Percentiles rank a stretch among this genome's conserved stretches.
These are phyloP conservation scores for Pyrochroa serraticornis DNA, from an alignment of 2,888 invertebrate genomes.

Conservation along the genomic window DNA sequence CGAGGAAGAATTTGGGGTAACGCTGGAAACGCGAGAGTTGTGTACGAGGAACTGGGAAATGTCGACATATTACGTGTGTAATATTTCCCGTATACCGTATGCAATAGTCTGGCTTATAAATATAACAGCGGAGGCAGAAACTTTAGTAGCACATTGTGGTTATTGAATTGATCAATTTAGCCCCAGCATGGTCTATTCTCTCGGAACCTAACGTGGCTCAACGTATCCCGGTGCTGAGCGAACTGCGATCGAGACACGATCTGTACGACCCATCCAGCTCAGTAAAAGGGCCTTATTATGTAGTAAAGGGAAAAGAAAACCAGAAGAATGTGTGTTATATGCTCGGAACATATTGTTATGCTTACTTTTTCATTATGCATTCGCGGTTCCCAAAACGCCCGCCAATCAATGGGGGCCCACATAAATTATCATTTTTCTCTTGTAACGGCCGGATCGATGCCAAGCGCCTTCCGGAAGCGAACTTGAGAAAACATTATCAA, in stretches of 20 bases:
- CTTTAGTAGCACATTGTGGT: conserved; percentile 58
- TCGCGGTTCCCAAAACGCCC: conserved; percentile 41
- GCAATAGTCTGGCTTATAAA: conserved; percentile 54
- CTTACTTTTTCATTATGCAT: conserved; percentile 52
- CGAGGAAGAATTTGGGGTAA: no score
- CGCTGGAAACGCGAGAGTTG: background rate
- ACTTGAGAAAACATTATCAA: no score
- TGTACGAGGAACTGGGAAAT: conserved; percentile 15
- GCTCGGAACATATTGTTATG: conserved; percentile 57
- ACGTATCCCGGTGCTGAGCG: conserved; percentile 41
- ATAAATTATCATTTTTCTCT: no score
- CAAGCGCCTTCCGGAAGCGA: no score
- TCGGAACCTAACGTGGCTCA: conserved; percentile 42
- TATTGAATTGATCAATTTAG: conserved; percentile 61
- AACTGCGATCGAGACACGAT: conserved; percentile 54
- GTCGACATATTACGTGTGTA: conserved; percentile 35
- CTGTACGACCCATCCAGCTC: conserved; percentile 55
- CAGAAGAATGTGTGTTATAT: conserved; percentile 56
- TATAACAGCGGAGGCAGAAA: conserved; percentile 55
- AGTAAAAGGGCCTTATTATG: conserved; percentile 56
- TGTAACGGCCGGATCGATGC: no score
- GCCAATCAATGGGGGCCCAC: conserved; percentile 30
- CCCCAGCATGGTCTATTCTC: conserved; percentile 56
- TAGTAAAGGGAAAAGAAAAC: conserved; percentile 56
- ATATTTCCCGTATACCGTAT: conserved; percentile 36